Conservation (phyloP, 2,888 invertebrate species). For the Lochmaea capreae region DNA sequence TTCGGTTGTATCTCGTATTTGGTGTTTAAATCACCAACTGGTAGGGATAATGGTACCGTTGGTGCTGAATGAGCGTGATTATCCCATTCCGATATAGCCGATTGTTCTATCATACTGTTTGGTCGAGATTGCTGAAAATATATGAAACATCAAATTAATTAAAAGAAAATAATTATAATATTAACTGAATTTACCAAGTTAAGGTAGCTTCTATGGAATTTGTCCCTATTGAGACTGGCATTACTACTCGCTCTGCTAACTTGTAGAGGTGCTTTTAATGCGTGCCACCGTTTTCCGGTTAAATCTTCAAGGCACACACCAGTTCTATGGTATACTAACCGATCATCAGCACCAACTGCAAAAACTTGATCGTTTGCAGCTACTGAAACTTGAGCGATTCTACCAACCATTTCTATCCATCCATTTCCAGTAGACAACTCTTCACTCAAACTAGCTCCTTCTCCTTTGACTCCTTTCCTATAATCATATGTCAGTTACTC, state of each 20-base stretch:
- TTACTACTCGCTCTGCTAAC: slow-evolving; percentile 85
- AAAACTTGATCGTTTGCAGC: slow-evolving; percentile 88
- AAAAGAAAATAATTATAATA: background rate
- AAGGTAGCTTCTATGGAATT: slow-evolving; percentile 73
- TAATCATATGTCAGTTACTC: background rate
- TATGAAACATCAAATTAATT: background rate
- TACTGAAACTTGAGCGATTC: slow-evolving; percentile 85
- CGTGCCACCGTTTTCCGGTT: slow-evolving; percentile 89
- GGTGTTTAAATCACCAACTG: slow-evolving; percentile 67
- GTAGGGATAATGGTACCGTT: slow-evolving; percentile 74
- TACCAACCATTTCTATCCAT: slow-evolving; percentile 92
- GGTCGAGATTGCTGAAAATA: slow-evolving; percentile 63
- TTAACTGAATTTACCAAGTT: slow-evolving; percentile 65
- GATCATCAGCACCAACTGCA: slow-evolving; percentile 86
- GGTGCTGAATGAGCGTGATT: slow-evolving; percentile 81
- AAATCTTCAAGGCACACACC: slow-evolving; percentile 80
- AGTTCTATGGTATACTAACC: slow-evolving; percentile 82
- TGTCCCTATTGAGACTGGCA: slow-evolving; percentile 71
- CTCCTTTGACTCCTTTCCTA: slow-evolving; percentile 67
- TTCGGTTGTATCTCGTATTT: slow-evolving; percentile 80
- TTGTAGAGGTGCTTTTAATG: slow-evolving; percentile 83
- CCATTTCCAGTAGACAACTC: slow-evolving; percentile 83
- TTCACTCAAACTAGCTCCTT: slow-evolving; percentile 78
- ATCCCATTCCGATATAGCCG: slow-evolving; percentile 74
- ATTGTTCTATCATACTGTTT: slow-evolving; percentile 69